Conservation (phyloP, 2,113 vertebrate species). For the Helogale parvula region DNA sequence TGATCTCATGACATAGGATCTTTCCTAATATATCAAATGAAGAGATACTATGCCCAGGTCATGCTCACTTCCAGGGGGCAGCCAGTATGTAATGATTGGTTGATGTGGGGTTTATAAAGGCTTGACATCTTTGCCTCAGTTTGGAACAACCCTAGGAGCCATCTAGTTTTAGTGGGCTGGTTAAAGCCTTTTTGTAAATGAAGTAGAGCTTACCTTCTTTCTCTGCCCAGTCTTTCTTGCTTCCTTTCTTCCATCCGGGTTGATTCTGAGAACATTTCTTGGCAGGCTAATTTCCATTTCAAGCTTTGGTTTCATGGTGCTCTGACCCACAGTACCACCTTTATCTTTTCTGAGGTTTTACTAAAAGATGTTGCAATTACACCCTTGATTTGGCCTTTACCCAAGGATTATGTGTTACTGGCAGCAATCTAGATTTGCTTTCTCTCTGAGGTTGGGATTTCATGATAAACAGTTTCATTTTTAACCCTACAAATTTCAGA, state of each 20-base stretch:
- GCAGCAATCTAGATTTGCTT: background rate
- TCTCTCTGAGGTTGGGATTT: background rate
- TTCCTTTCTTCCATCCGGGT: background rate
- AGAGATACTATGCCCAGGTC: background rate
- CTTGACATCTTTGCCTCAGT: background rate
- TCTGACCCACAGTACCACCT: background rate
- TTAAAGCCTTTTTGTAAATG: background rate
- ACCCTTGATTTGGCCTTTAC: background rate
- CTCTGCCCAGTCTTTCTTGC: background rate
- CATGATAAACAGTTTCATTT: slow-evolving; percentile 7
- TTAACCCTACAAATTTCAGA: background rate
- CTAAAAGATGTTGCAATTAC: background rate
- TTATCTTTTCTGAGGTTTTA: background rate
- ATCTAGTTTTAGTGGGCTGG: background rate
- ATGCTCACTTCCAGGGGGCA: background rate
- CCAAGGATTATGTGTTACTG: background rate
- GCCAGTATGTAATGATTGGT: background rate
- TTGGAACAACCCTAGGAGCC: background rate
- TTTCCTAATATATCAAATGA: background rate
- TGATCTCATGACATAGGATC: background rate
- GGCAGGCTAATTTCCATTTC: background rate
- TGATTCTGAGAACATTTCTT: background rate
- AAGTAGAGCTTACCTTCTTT: background rate
- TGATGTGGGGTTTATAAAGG: background rate
- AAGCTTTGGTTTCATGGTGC: background rate